Evolutionary conservation across 2,113 vertebrate genomes (phyloP), one percentile per base, ranked within the genome.

Genomic region (Dromas ardeola): DNA sequence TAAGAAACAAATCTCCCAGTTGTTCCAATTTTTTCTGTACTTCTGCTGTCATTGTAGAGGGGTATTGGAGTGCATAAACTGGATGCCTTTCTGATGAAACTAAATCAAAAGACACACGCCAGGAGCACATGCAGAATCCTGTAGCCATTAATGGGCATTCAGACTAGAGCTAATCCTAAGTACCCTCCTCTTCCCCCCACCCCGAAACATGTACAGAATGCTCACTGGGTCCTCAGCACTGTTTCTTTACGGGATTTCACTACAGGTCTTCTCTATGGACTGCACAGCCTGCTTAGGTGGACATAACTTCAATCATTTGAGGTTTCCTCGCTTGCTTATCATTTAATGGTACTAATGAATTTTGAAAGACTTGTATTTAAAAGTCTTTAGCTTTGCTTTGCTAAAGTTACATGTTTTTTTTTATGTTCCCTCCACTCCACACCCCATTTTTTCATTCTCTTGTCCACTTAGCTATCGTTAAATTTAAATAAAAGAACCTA

Each of bases 401-500:
- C 93, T 96, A 97, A 97, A 95, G 72, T 55, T 86, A 52, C 40
- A 90, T 47, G 74, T 7, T 30, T 40, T 36, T 10, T 52, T 63
- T 83, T 77, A 50, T 23, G 5, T 62, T 74, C 9, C 9, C 2
- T 74, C 6, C 6, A 61, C 92, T 97, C 89, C 85, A 83, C 45
- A 84, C 15, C 7, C 22, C 13, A 40, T 96, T 98, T 98, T 94
- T 98, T 96, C 88, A 38, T 30, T 74, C 4, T 90, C 1, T 69
- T 95, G 76, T 89, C 98, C 26, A 55, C 87, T 98, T 56, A 96
- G 90, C 79, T 80, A 96, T 96, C 97, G 98, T 98, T 98, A 96
- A 98, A 98, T 89, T 97, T 58, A 86, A 96, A 81, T 21, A 96
- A 92, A 85, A 63, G 1, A 43, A 40, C 11, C 42, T 43, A 36